Conservation (phyloP, 1,140 invertebrate genomes). For the Linepithema humile region DNA sequence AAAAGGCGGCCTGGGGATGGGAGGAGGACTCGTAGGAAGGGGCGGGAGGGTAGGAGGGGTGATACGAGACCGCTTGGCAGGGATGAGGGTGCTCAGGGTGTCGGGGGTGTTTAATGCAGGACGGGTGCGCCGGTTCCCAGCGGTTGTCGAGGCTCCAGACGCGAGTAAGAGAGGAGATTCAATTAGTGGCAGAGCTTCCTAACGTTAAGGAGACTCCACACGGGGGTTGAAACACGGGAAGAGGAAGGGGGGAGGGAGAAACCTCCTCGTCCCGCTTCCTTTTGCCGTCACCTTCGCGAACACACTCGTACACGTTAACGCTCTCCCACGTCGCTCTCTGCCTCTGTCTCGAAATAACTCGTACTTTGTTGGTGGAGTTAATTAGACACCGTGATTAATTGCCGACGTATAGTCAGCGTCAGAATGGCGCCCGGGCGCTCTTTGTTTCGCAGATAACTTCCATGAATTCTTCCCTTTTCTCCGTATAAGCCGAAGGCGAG, state of each 20-base stretch:
- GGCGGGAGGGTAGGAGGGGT: slow-evolving; percentile 43
- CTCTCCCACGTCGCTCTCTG: slow-evolving; percentile 18
- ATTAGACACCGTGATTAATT: slow-evolving; percentile 55
- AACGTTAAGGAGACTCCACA: slow-evolving; percentile 83
- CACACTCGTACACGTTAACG: slow-evolving; percentile 38
- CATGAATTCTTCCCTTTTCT: not conserved
- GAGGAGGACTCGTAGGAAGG: slow-evolving; percentile 11
- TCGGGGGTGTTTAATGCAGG: slow-evolving; percentile 83
- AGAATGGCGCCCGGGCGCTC: not conserved
- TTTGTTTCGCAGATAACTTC: slow-evolving; percentile 10
- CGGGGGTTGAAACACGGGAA: slow-evolving; percentile 61
- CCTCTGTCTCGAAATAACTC: slow-evolving; percentile 49
- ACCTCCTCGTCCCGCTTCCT: not conserved
- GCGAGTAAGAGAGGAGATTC: slow-evolving; percentile 83
- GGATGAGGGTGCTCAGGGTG: slow-evolving; percentile 81
- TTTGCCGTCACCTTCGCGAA: slow-evolving; percentile 36
- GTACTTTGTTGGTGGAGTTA: slow-evolving; percentile 52
- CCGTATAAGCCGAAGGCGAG: not conserved
- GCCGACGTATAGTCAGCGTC: slow-evolving; percentile 31
- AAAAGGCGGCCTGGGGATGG: slow-evolving; percentile 50
- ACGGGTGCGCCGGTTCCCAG: slow-evolving; percentile 83
- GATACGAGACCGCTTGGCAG: slow-evolving; percentile 81
- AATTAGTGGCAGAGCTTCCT: slow-evolving; percentile 84
- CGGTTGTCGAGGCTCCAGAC: slow-evolving; percentile 82
- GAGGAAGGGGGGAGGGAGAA: not conserved